Evolutionary conservation across 2,113 vertebrate species (phyloP), one percentile per base, ranked within the genome.

Genomic region (Ophiodon elongatus): DNA sequence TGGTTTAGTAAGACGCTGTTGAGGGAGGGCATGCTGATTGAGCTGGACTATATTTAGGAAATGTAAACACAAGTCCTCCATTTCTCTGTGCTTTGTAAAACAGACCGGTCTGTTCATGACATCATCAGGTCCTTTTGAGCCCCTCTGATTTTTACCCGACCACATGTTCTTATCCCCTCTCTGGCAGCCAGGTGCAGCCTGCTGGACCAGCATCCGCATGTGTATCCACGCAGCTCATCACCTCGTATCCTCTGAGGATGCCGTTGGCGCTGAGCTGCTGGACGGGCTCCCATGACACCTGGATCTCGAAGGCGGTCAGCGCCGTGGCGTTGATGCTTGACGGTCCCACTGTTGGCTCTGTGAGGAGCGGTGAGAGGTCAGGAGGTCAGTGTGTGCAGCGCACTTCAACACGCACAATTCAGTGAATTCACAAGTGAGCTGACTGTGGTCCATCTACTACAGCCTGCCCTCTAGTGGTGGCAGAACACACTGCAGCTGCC

Each of bases 221-320:
- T 60, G 25, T 17, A 1, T 27, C 33, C 13, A n/a, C 69, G 27
- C 65, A 15, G 63, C 8, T 33, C 5, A 23, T 89, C 76, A 99
- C 98, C 98, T 99, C 98, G 0, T 98, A 99, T 82, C 98, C 98
- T 85, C 97, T 57, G 4, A 99, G 96, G 87, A 99, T 93, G 27
- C 97, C 97, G 0, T 96, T 97, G 79, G 82, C 80, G 74, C 95
- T 95, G 59, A 93, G 93, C 85, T 95, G 95, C 82, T 96, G 96
- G 56, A 98, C 95, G 0, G 97, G 93, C 17, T 98, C 97, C 98
- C 98, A 99, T 25, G 95, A 97, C 74, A 99, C 96, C 4, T 96
- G 96, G 93, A 99, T 96, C 81, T 99, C 98, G 1, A 97, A 97
- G 70, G 98, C 96, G 0, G 96, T 95, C 25, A 97, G 86, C 0